Evolutionary conservation across 1,140 invertebrate genomes (phyloP), one percentile per base, ranked within the genome.

Genomic region (Cydia pomonella): DNA sequence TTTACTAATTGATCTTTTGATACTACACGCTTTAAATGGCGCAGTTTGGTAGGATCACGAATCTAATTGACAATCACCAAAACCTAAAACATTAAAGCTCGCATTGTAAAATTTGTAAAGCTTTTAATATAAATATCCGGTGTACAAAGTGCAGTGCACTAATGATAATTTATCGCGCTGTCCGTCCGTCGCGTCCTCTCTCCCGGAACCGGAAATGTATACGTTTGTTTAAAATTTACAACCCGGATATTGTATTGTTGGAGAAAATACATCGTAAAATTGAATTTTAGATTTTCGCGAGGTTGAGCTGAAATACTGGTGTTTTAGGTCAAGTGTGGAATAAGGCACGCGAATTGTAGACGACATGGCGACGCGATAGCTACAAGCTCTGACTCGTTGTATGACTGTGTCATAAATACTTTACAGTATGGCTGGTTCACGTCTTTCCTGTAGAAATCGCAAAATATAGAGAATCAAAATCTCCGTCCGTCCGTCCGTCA

Each of bases 121-220:
- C 64, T 69, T 69, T 41, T 69, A 69, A 69, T 69, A 69, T 69
- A 69, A 69, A 69, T 69, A 69, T 89, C 84, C 80, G 79, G 25
- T 1, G 18, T 23, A 47, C 63, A 18, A 21, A 18, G 79, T 18
- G 50, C 62, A 80, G 78, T 82, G 82, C 86, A 87, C 82, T 91
- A 91, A 91, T 91, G 87, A 91, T 90, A 89, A 91, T 90, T 88
- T 91, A 91, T 89, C 76, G 85, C 77, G 79, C 84, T 83, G 76
- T 80, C 66, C 47, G 71, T 72, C 71, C 25, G 71, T 66, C 69
- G 50, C 29, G 69, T 50, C 71, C 41, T 47, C 38, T 18, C 44
- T 12, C 23, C 29, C 64, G 64, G 64, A 69, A 69, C 64, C n/a
- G 27, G 41, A 72, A 41, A 50, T 72, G 71, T 72, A 72, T 44